phyloP scores from a whole-genome alignment of 2,113 vertebrate genomes.

The Anarrhichthys ocellatus region DNA sequence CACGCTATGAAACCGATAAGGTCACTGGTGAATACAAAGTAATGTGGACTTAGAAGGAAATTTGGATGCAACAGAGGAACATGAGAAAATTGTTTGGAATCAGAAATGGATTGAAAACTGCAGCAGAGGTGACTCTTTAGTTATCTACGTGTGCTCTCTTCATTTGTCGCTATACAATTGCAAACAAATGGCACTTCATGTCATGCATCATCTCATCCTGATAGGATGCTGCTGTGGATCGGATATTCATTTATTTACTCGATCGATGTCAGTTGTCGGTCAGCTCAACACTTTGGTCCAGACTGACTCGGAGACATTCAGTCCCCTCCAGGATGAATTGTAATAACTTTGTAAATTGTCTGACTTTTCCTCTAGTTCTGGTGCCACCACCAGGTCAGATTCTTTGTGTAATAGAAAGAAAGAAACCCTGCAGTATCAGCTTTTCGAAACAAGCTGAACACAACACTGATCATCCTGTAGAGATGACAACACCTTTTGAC shows the following conservation, averaged over 20 bases:
- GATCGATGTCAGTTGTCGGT: neutral
- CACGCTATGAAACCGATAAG: slow-evolving; percentile 39
- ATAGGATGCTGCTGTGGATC: neutral
- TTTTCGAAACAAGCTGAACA: neutral
- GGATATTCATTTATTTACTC: neutral
- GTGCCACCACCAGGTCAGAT: neutral
- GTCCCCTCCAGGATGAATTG: neutral
- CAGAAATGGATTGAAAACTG: neutral
- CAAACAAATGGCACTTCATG: neutral
- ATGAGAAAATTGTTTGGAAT: neutral
- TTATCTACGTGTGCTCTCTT: neutral
- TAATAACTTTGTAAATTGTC: neutral
- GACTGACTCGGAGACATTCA: neutral
- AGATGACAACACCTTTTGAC: neutral
- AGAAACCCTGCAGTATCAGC: neutral
- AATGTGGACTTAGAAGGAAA: slow-evolving; percentile 18
- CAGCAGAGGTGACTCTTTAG: neutral
- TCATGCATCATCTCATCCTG: neutral
- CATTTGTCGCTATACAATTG: neutral
- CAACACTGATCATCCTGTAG: neutral
- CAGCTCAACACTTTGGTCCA: neutral
- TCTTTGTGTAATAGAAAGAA: too few relatives aligned
- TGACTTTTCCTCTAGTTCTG: neutral
- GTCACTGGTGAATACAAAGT: slow-evolving; percentile 39
- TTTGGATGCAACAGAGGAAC: slow-evolving; percentile 7